Conservation (phyloP, 2,888 invertebrate genomes). For the Hesperia comma region DNA sequence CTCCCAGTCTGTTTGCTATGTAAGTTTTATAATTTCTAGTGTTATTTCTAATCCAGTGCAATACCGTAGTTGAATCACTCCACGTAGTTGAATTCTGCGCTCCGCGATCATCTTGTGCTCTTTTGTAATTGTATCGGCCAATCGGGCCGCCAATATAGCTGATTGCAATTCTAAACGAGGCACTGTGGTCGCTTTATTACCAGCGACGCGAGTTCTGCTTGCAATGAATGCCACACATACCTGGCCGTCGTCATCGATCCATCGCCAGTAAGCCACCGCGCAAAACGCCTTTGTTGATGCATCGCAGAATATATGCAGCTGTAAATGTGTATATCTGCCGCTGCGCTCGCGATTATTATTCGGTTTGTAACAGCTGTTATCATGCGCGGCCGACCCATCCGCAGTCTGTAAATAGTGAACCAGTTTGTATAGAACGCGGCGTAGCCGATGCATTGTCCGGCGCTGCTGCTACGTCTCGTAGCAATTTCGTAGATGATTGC, state of each 20-base stretch:
- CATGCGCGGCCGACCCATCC: slow-evolving; percentile 31
- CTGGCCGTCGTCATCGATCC: slow-evolving; percentile 2
- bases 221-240: slow-evolving; percentile 6
- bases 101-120: slow-evolving; percentile 17
- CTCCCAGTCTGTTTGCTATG: slow-evolving; percentile 13
- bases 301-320: slow-evolving; percentile 40
- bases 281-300: slow-evolving; percentile 35
- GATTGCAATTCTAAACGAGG: slow-evolving; percentile 22
- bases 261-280: slow-evolving; percentile 38
- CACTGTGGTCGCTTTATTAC: slow-evolving; percentile 3
- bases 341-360: neutral
- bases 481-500: neutral
- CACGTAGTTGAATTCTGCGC: no score
- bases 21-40: slow-evolving; percentile 11
- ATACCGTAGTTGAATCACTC: slow-evolving; percentile 15
- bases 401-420: no score
- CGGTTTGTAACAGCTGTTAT: no score
- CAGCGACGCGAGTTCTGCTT: slow-evolving; percentile 13
- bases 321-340: slow-evolving; percentile 31
- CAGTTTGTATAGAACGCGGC: slow-evolving; percentile 24
- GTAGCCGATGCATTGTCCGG: slow-evolving; percentile 39
- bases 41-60: slow-evolving; percentile 22
- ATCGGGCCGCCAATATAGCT: slow-evolving; percentile 2
- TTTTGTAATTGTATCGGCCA: slow-evolving; percentile 3
- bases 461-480: neutral